These are phyloP conservation scores for Leptogaster cylindrica DNA, from an alignment of 2,888 invertebrate genomes.

Conservation along the genomic window DNA sequence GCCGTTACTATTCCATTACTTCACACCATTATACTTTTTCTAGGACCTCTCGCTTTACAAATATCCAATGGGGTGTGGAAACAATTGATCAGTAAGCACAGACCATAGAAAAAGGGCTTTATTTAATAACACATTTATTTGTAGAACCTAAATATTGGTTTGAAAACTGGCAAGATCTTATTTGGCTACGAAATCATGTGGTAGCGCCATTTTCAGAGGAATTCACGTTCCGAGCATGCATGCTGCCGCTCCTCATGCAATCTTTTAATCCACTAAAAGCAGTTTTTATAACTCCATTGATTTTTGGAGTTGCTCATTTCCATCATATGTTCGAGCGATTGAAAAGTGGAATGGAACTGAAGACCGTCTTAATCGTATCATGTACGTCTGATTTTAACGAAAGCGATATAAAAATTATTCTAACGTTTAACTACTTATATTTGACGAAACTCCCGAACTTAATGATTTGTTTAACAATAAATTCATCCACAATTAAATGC, in stretches of 20 bases:
- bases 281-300: conserved; percentile 84
- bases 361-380: conserved; percentile 73
- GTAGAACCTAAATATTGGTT: conserved; percentile 77
- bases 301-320: conserved; percentile 93
- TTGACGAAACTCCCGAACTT: no score
- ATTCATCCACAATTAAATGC: conserved; percentile 39
- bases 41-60: conserved; percentile 83
- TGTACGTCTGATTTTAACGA: no score
- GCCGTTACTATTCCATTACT: conserved; percentile 77
- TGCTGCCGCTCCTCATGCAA: conserved; percentile 88
- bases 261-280: conserved; percentile 77
- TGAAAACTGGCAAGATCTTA: conserved; percentile 72
- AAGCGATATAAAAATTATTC: no score
- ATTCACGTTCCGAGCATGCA: conserved; percentile 93
- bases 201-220: conserved; percentile 95
- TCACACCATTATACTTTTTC: conserved; percentile 79
- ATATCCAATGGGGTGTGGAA: conserved; percentile 72
- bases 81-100: conserved; percentile 45
- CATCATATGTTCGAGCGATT: conserved; percentile 88
- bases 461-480: conserved; percentile 5
- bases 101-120: no score
- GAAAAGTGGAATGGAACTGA: conserved; percentile 72
- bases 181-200: conserved; percentile 87
- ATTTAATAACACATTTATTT: neutral
- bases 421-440: no score